A percentile compares a stretch with the other conserved stretches of the same genome.
Evolutionary conservation across 2,797 vertebrate species (phyloP).

Genomic region (Sebastiscus tertius): DNA sequence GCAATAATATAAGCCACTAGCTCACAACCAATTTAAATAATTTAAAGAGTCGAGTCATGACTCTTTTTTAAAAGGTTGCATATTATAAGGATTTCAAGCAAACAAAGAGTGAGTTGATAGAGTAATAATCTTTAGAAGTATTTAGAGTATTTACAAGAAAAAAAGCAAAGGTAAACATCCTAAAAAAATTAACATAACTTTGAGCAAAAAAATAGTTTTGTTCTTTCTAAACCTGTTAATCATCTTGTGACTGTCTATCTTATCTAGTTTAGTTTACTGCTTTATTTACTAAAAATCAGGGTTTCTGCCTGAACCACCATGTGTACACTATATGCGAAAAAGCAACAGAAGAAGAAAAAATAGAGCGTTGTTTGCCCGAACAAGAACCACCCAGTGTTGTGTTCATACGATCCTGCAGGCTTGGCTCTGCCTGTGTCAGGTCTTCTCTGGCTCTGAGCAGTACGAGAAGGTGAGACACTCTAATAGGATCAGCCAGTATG

Average conservation of each 20-base stretch:
- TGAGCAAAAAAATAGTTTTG: neutral
- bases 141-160: neutral
- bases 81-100: neutral
- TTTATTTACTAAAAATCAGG: neutral
- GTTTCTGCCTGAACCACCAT: neutral
- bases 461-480: conserved; percentile 71
- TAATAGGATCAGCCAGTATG: conserved; percentile 78
- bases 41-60: neutral
- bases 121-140: neutral
- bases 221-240: neutral
- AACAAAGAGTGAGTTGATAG: neutral
- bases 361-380: neutral
- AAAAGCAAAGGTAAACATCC: neutral
- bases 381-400: conserved; percentile 44
- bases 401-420: conserved; percentile 59
- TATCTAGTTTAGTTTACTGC: neutral
- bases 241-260: neutral
- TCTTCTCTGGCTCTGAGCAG: conserved; percentile 66
- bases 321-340: neutral
- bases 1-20: neutral
- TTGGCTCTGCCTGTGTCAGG: conserved; percentile 61
- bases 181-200: neutral
- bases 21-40: neutral
- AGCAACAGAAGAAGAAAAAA: neutral
- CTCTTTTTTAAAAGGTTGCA: neutral